Evolutionary conservation across 2,797 vertebrate species (phyloP).

Genomic region (Setipinna tenuifilis): DNA sequence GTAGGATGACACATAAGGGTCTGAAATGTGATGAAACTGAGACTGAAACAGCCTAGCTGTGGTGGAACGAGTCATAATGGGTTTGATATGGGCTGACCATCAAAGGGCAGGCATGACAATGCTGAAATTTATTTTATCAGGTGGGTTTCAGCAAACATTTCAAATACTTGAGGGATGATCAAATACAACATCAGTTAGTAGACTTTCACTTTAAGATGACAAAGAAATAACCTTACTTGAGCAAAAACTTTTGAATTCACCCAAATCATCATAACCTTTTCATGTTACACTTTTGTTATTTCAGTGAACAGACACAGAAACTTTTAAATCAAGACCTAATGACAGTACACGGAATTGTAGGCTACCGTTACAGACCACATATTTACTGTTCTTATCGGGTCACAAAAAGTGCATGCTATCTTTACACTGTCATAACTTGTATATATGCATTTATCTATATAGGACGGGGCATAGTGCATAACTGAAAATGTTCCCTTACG

Average conservation of each 20-base stretch:
- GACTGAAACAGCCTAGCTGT: too few relatives aligned
- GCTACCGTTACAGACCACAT: not conserved
- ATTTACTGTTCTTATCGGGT: not conserved
- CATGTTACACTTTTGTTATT: too few relatives aligned
- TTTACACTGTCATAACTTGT: not conserved
- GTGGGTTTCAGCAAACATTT: not conserved
- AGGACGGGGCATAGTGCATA: not conserved
- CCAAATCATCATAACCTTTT: too few relatives aligned
- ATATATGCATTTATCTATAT: slow-evolving; percentile 12
- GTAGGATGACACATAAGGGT: not conserved
- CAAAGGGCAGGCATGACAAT: not conserved
- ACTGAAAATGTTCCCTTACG: not conserved
- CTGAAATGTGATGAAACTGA: not conserved
- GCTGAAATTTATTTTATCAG: not conserved
- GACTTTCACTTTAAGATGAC: not conserved
- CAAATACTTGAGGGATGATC: not conserved
- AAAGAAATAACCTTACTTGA: not conserved
- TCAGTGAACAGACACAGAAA: too few relatives aligned
- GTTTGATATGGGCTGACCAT: not conserved
- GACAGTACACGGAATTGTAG: not conserved
- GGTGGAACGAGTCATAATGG: too few relatives aligned
- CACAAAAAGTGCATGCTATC: not conserved
- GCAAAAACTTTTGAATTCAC: not conserved
- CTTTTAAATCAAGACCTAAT: not conserved
- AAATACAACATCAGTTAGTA: not conserved